Evolutionary conservation across 2,888 invertebrate species (phyloP), one percentile per base, ranked within the genome.

Genomic region (Nebria salina): DNA sequence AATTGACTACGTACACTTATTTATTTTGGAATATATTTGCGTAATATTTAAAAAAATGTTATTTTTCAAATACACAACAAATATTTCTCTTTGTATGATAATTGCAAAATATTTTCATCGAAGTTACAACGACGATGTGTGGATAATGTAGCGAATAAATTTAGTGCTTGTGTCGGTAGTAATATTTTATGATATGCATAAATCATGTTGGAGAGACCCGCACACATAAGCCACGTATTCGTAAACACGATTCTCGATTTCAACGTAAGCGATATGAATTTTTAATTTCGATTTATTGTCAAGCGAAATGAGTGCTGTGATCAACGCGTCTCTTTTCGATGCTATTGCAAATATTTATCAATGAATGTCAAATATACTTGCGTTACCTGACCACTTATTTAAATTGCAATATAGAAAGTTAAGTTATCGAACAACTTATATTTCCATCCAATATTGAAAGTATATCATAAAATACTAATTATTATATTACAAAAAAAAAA

Each of bases 91-190:
- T 54, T 54, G 8, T 13, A 54, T 7, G 54, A 54, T 54, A 54
- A 54, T 54, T 54, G 54, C 54, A 54, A 54, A 54, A 54, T 54
- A 54, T 54, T 54, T 54, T 54, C 54, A 54, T 54, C 54, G 54
- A 54, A 54, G 54, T 54, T 54, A 54, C 13, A 54, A 54, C 54
- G 54, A 54, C 54, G 54, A 54, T 54, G 54, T 54, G 54, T 54
- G 54, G 8, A 54, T 54, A 54, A 54, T 54, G 54, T 54, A 54
- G 4, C 4, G 8, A 54, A 54, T 54, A 54, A 54, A 54, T 54
- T 54, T 54, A 54, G 54, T 54, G 8, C 54, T 8, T 54, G 54
- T 54, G 54, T 54, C 54, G 54, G 54, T 54, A 54, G 54, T 54
- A 54, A 54, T 54, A 54, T 54, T 54, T 54, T 54, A 54, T 54